Base-by-base conservation (phyloP, 2,888 invertebrate species). In the Matsumyia berberina region DNA sequence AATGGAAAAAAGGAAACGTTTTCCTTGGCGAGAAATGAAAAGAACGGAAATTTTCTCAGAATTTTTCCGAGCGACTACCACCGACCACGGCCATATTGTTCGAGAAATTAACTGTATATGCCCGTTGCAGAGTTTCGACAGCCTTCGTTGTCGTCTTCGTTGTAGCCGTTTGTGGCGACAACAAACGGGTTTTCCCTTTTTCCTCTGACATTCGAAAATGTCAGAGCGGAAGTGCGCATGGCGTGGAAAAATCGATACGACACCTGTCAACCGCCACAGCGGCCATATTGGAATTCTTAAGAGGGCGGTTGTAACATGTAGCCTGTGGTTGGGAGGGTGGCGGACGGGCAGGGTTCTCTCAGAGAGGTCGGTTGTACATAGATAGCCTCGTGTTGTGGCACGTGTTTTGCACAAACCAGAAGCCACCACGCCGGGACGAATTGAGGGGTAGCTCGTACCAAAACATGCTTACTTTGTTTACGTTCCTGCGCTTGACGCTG, bases 21-120 rank as follows among this genome's bases (percentile, higher is more conserved):
- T 81, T 60, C 49, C 53, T n/a, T 37, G 35, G 39, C 3, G 9
- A 51, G 11, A 76, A 80, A 67, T 44, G 3, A 35, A 62, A 49
- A 73, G 7, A 62, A 69, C 69, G 33, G 19, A 44, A 55, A 42
- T 60, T 67, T 76, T 76, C 31, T 80, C 42, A 79, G 57, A 70
- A 31, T 60, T 80, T 76, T 72, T 42, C 55, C 64, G 70, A 80
- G 51, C 80, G 69, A 80, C 57, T 58, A 55, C 9, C 33, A 76
- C 85, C 70, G 74, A 76, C 70, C 70, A 80, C 85, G 85, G 85
- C 85, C 85, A 85, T 85, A 85, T 85, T 85, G 85, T 76, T 53
- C 12, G 80, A 76, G 74, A 70, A 76, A 66, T 80, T 55, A 76
- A 85, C 85, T 85, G 85, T 80, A 55, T 85, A 76, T 85, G 85